Evolutionary conservation across 2,797 vertebrate genomes (phyloP), one percentile per base, ranked within the genome.

Genomic region (Discoglossus pictus): DNA sequence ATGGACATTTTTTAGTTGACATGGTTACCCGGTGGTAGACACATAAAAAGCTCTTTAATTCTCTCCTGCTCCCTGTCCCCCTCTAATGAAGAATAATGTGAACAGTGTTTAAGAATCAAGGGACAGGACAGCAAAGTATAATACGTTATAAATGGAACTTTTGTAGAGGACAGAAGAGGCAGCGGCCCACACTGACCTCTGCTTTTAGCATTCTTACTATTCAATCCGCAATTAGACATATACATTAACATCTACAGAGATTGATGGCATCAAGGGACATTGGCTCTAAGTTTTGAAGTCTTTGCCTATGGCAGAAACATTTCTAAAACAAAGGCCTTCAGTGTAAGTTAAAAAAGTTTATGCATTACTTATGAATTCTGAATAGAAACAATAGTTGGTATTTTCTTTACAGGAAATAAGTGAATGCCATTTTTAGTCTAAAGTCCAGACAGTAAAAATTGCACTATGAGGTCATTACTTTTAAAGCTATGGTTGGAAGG

Each of bases 71-170:
- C 18, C 17, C 38, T 42, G 25, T 51, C 55, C 6, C 44, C 27
- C 10, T 17, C 13, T 7, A n/a, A 62, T 55, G n/a, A 42, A 64
- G 60, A 63, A 71, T 71, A 71, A 71, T 71, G 53, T 36, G 60
- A 23, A 35, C 44, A 64, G 43, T 71, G 68, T 71, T 64, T 64
- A 43, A 58, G 36, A 34, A 51, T 18, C 18, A 51, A 42, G 67
- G 53, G 64, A 16, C 51, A 47, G 24, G 43, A 70, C 50, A 62
- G 17, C 2, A 58, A 36, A 56, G 6, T 34, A 50, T 24, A 36
- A 17, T 18, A 44, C 24, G 17, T 43, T 51, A 43, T 68, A 68
- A 68, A 61, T 60, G 38, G 50, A 50, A 58, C 68, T 71, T 62
- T 71, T 71, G 68, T 71, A 43, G 10, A 4, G 16, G 20, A 53